phyloP scores from a whole-genome alignment of 2,797 vertebrate species.

The Psittacula derbiana region DNA sequence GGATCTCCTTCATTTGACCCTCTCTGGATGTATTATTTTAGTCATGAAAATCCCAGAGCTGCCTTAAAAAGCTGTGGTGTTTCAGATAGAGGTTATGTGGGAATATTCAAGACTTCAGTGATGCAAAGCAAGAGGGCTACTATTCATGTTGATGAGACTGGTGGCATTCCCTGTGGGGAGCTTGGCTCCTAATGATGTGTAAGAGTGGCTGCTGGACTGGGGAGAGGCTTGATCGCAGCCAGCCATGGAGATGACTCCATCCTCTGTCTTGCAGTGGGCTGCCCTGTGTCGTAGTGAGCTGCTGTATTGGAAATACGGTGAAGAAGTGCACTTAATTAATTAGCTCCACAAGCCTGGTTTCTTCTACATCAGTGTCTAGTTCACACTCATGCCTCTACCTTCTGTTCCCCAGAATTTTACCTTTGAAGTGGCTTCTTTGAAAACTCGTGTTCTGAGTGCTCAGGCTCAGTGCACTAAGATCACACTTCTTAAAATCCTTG shows the following conservation, averaged over 20 bases:
- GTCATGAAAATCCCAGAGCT: conserved; percentile 6
- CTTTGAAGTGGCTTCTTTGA: conserved; percentile 31
- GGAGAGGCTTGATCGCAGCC: background rate
- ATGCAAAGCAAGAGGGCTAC: conserved; percentile 39
- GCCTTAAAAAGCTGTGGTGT: conserved; percentile 1
- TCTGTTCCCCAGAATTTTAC: background rate
- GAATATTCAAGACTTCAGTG: conserved; percentile 21
- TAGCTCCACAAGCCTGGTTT: background rate
- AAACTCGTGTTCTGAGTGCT: background rate
- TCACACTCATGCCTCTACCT: background rate
- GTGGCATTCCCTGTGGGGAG: background rate
- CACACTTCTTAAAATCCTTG: background rate
- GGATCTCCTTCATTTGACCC: conserved; percentile 31
- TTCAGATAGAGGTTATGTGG: background rate
- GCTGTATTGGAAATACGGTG: background rate
- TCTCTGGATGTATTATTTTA: background rate
- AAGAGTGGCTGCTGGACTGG: conserved; percentile 33
- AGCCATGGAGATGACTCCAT: background rate
- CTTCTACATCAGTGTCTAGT: background rate
- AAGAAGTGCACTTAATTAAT: background rate
- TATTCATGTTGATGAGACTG: conserved; percentile 5
- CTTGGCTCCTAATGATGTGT: conserved; percentile 52
- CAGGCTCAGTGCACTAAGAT: background rate
- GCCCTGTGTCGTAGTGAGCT: background rate
- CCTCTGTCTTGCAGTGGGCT: background rate